Conservation (phyloP, 2,888 invertebrate genomes). For the Isotomurus palustris region DNA sequence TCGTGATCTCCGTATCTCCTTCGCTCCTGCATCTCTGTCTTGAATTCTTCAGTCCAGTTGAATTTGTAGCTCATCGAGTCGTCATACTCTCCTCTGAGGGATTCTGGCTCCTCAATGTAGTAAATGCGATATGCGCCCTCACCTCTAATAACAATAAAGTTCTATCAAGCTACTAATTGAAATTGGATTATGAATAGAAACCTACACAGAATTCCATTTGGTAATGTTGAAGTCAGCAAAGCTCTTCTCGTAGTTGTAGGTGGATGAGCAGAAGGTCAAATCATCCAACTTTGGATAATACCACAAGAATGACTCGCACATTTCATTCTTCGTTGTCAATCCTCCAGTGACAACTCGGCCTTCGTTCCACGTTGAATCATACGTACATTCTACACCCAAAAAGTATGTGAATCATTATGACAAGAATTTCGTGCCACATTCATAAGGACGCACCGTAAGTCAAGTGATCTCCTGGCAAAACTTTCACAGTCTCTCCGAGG, state of each 20-base stretch:
- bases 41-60: conserved; percentile 14
- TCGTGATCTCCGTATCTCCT: conserved; percentile 5
- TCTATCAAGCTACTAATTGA: too few relatives aligned
- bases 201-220: too few relatives aligned
- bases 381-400: conserved; percentile 12
- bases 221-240: conserved; percentile 1
- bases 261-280: not conserved
- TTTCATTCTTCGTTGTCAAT: conserved; percentile 2
- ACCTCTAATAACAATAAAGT: too few relatives aligned
- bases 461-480: conserved; percentile 31
- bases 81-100: conserved; percentile 11
- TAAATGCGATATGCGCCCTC: too few relatives aligned
- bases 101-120: conserved; percentile 10
- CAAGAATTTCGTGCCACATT: too few relatives aligned
- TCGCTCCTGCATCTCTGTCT: not conserved
- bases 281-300: conserved; percentile 4
- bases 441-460: conserved; percentile 28
- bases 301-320: conserved; percentile 6
- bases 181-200: too few relatives aligned
- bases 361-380: conserved; percentile 3
- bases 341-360: not conserved
- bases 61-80: conserved; percentile 7
- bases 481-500: conserved; percentile 4
- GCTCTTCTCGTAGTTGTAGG: not conserved
- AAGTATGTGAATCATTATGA: too few relatives aligned